These are phyloP conservation scores for Rhinoptilus africanus DNA, from an alignment of 2,113 vertebrate species.

Conservation along the genomic window DNA sequence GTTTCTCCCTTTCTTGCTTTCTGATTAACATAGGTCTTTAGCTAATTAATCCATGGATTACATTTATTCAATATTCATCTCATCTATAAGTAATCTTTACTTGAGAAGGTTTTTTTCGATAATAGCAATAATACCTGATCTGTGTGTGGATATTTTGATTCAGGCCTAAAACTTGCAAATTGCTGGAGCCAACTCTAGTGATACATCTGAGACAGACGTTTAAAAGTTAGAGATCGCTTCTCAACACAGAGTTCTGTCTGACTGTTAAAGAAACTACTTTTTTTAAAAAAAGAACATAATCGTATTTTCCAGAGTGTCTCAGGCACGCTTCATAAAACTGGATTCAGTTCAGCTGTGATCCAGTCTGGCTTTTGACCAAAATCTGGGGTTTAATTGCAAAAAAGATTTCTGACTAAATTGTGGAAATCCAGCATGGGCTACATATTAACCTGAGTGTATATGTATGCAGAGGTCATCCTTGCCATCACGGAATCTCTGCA, in stretches of 20 bases:
- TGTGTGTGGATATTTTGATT: background rate
- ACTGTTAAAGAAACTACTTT: background rate
- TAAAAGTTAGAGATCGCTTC: background rate
- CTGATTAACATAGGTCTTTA: constrained; percentile 55
- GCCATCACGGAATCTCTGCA: background rate
- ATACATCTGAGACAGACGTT: background rate
- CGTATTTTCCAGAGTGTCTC: background rate
- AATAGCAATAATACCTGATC: background rate
- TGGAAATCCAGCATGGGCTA: background rate
- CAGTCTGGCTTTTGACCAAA: background rate
- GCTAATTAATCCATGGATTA: constrained; percentile 65
- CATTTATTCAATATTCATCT: constrained; percentile 54
- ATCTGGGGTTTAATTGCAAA: background rate
- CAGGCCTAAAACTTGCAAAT: background rate
- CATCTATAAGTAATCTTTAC: constrained; percentile 50
- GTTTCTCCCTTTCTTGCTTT: constrained; percentile 61
- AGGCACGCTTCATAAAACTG: background rate
- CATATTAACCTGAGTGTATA: background rate
- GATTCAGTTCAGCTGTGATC: background rate
- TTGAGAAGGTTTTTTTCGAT: background rate
- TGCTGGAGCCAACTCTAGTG: background rate
- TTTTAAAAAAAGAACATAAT: background rate
- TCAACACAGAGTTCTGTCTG: background rate
- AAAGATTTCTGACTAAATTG: background rate
- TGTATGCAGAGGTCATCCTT: background rate